Evolutionary conservation across 2,113 vertebrate genomes (phyloP).

Genomic region (Pterocles burchelli): DNA sequence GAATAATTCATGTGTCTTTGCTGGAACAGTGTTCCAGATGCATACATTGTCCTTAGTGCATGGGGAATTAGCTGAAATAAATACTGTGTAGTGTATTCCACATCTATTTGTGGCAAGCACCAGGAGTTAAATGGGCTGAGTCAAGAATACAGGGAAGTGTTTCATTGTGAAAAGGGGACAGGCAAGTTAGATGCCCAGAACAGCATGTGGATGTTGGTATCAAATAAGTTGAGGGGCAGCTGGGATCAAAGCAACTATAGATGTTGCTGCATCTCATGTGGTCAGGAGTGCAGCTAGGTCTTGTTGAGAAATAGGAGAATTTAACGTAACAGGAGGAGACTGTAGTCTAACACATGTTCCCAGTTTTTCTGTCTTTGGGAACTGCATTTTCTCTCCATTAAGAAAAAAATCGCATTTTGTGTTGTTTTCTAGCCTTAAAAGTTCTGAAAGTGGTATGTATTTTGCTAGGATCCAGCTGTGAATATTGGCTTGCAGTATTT

Average conservation of each 20-base stretch:
- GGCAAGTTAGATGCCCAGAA: neutral
- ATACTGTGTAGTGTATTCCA: neutral
- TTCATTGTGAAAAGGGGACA: neutral
- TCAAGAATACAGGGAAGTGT: fast-evolving
- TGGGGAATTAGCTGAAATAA: neutral
- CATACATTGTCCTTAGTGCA: neutral
- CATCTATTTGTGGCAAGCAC: neutral
- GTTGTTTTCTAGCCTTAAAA: neutral
- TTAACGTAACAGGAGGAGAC: neutral
- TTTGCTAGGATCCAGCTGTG: neutral
- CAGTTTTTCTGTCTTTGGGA: neutral
- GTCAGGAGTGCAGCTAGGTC: neutral
- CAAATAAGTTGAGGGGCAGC: neutral
- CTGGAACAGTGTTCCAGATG: neutral
- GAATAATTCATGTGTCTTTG: neutral
- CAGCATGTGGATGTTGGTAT: neutral
- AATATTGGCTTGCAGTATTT: neutral
- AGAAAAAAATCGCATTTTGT: neutral
- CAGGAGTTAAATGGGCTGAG: neutral
- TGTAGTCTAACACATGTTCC: fast-evolving
- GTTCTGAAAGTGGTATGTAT: neutral
- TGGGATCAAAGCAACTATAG: neutral
- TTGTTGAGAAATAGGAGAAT: neutral
- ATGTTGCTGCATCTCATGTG: neutral
- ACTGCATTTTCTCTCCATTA: neutral